Evolutionary conservation across 2,797 vertebrate genomes (phyloP), one percentile per base, ranked within the genome.

Genomic region (Coranthus polyacanthus): DNA sequence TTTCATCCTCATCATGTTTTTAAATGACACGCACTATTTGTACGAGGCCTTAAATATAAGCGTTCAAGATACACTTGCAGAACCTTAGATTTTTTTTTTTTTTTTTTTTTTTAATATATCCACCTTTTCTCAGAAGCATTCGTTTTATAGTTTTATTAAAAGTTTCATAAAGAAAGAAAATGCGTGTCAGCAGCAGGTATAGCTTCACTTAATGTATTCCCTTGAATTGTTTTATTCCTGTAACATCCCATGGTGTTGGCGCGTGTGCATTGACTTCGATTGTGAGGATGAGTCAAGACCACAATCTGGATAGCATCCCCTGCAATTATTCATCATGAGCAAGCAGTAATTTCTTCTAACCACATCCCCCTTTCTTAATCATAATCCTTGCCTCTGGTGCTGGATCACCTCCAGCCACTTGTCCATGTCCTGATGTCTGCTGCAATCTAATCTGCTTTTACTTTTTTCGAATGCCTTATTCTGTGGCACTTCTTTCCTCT

Each of bases 361-460:
- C 66, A 66, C 69, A 49, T 38, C 58, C 34, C 51, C 47, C 9
- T 57, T 72, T 75, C 59, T 78, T 66, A 78, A 73, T 86, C 72
- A 78, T 61, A 72, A 75, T 78, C 68, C 43, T 68, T 29, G 49
- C 72, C 51, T 82, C 51, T 0, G 7, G 62, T 69, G 58, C 56
- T 75, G 82, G 72, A 83, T 77, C 43, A 54, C 74, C 67, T 79
- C 79, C 57, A 78, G 65, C 50, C 68, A 73, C 63, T 77, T 67
- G 50, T 65, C 68, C 22, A 17, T 44, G 45, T 69, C 72, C 58
- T 36, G 50, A 51, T 2, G 20, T 63, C 64, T 71, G 58, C 61
- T 64, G 52, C 50, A 79, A 75, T 74, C 57, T 60, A 60, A 77
- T 81, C 69, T 73, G 54, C 50, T 29, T 58, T 67, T 55, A 56